Percentiles rank a stretch among this genome's conserved stretches.
Conservation (phyloP, 2,797 vertebrate species). For the Poecilia wingei region DNA sequence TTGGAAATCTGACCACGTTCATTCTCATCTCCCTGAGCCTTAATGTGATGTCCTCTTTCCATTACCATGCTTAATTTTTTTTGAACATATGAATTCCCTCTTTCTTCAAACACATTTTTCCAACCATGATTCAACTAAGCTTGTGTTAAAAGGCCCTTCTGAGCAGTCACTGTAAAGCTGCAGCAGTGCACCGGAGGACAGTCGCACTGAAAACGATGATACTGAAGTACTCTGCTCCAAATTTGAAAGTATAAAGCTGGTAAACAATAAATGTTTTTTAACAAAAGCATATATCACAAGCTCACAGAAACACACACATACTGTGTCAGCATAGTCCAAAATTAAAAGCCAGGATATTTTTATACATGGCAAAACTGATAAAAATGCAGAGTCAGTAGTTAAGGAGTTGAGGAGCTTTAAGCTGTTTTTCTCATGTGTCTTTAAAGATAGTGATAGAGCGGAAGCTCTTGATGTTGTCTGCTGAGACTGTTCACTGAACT, state of each 20-base stretch:
- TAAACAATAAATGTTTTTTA: neutral
- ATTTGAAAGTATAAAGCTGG: neutral
- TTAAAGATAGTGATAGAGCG: conserved; percentile 17
- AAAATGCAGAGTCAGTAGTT: conserved; percentile 11
- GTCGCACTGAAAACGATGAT: conserved; percentile 22
- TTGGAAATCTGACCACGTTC: conserved; percentile 68
- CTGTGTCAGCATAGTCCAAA: conserved; percentile 1
- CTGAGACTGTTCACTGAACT: conserved; percentile 2
- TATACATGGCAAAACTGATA: conserved; percentile 13
- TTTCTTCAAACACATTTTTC: conserved; percentile 35
- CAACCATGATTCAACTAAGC: conserved; percentile 39
- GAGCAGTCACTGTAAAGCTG: conserved; percentile 40
- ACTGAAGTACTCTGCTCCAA: conserved; percentile 11
- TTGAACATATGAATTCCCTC: conserved; percentile 54
- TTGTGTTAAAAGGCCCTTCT: conserved; percentile 26
- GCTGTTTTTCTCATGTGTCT: conserved; percentile 19
- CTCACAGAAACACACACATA: neutral
- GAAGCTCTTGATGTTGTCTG: conserved; percentile 17
- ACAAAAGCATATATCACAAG: neutral
- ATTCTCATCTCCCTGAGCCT: conserved; percentile 54
- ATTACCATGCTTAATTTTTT: conserved; percentile 55
- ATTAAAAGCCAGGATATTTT: conserved; percentile 18
- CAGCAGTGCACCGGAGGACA: conserved; percentile 29
- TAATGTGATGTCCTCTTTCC: conserved; percentile 66
- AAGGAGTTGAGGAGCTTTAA: conserved; percentile 14